These are phyloP conservation scores for Albula glossodonta DNA, from an alignment of 2,113 vertebrate genomes.

Conservation along the genomic window DNA sequence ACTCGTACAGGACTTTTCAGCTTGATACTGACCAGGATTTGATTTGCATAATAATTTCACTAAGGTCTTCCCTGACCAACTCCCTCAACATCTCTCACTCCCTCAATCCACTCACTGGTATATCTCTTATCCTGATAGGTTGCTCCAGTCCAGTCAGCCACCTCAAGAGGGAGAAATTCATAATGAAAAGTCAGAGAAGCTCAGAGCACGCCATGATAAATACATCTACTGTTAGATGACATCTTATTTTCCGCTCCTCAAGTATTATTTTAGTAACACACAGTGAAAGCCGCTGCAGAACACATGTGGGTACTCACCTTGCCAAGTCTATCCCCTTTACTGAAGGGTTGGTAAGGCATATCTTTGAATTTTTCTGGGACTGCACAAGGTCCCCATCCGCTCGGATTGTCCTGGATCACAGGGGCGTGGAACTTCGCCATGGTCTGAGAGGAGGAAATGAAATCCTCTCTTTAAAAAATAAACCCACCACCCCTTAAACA, in stretches of 20 bases:
- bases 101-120: slow-evolving; percentile 79
- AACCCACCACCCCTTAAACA: too few species aligned
- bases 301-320: slow-evolving; percentile 73
- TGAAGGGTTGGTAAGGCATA: slow-evolving; percentile 98
- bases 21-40: not conserved
- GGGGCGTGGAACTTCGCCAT: slow-evolving; percentile 96
- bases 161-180: slow-evolving; percentile 62
- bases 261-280: not conserved
- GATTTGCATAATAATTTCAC: not conserved
- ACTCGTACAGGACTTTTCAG: not conserved
- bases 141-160: slow-evolving; percentile 97
- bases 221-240: too few species aligned
- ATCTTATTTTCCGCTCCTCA: too few species aligned
- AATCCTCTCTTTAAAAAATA: too few species aligned
- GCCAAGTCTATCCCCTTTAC: slow-evolving; percentile 94
- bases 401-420: slow-evolving; percentile 96
- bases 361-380: slow-evolving; percentile 95
- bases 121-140: slow-evolving; percentile 98
- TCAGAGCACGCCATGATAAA: too few species aligned
- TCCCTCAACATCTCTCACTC: not conserved
- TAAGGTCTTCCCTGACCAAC: not conserved
- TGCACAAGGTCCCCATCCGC: slow-evolving; percentile 95
- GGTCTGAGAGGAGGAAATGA: slow-evolving; percentile 41
- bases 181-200: not conserved
- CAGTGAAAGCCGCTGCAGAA: not conserved